These are phyloP conservation scores for Macrostomum cliftonense DNA, from an alignment of 2,888 invertebrate species.

Conservation along the genomic window DNA sequence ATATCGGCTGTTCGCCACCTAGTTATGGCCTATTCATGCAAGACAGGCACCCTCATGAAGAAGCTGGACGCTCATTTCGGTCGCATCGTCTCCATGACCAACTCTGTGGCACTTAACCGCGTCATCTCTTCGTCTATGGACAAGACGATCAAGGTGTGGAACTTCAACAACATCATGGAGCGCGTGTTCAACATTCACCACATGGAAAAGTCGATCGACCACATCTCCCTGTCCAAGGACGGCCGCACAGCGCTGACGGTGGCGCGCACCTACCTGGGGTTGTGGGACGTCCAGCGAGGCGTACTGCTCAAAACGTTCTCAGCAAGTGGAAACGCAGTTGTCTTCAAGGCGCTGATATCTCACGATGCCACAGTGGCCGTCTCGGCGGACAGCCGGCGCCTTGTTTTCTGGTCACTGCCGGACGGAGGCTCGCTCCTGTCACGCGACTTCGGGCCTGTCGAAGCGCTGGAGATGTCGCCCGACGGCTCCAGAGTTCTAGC, in stretches of 20 bases:
- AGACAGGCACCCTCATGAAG: conserved; percentile 57
- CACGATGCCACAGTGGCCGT: conserved; percentile 69
- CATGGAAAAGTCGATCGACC: conserved; percentile 69
- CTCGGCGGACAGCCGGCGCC: conserved; percentile 63
- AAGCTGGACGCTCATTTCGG: conserved; percentile 89
- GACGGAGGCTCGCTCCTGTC: conserved; percentile 1
- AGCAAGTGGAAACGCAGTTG: conserved; percentile 59
- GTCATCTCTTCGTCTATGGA: conserved; percentile 89
- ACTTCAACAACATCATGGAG: conserved; percentile 92
- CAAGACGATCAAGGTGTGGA: conserved; percentile 93
- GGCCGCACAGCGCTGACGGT: conserved; percentile 68
- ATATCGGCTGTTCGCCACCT: conserved; percentile 84
- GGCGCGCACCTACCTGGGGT: conserved; percentile 76
- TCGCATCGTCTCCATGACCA: conserved; percentile 62
- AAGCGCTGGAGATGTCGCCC: too few species aligned
- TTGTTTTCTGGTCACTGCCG: conserved; percentile 53
- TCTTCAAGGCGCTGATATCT: conserved; percentile 77
- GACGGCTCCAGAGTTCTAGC: too few species aligned
- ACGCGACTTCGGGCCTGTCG: too few species aligned
- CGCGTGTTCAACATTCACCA: conserved; percentile 67
- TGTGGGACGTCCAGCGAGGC: conserved; percentile 75
- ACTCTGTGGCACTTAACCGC: conserved; percentile 21
- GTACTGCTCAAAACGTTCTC: conserved; percentile 49
- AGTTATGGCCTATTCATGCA: conserved; percentile 77
- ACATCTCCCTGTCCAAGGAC: conserved; percentile 49